phyloP scores from a whole-genome alignment of 2,113 vertebrate genomes.

The Coptodon bakossiorum region DNA sequence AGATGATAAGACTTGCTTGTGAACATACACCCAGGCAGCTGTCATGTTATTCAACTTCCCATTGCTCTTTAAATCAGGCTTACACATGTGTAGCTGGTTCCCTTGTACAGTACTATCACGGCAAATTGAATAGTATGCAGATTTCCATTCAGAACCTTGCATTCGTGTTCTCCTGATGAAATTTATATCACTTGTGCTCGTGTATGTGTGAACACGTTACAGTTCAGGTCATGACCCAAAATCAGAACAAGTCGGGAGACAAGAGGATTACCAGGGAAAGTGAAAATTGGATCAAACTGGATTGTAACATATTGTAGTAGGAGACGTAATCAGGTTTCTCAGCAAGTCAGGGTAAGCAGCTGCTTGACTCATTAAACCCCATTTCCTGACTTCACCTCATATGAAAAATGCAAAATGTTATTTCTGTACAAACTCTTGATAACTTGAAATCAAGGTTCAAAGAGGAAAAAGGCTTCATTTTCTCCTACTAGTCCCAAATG shows the following conservation, averaged over 20 bases:
- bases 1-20: not conserved
- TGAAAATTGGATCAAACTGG: not conserved
- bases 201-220: not conserved
- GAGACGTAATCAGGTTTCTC: not conserved
- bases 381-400: not conserved
- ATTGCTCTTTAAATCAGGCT: not conserved
- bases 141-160: not conserved
- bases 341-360: not conserved
- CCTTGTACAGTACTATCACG: not conserved
- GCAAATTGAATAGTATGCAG: not conserved
- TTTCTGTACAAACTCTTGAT: not conserved
- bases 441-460: not conserved
- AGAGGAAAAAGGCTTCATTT: not conserved
- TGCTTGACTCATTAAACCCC: not conserved
- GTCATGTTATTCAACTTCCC: not conserved
- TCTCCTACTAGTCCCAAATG: not conserved
- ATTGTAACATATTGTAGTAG: not conserved
- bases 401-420: not conserved
- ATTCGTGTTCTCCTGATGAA: not conserved
- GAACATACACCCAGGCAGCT: not conserved
- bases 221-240: not conserved
- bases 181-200: not conserved
- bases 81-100: not conserved
- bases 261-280: not conserved
- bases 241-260: not conserved